These are phyloP conservation scores for Molossus alvarezi DNA, from an alignment of 2,797 vertebrate genomes.

Conservation along the genomic window DNA sequence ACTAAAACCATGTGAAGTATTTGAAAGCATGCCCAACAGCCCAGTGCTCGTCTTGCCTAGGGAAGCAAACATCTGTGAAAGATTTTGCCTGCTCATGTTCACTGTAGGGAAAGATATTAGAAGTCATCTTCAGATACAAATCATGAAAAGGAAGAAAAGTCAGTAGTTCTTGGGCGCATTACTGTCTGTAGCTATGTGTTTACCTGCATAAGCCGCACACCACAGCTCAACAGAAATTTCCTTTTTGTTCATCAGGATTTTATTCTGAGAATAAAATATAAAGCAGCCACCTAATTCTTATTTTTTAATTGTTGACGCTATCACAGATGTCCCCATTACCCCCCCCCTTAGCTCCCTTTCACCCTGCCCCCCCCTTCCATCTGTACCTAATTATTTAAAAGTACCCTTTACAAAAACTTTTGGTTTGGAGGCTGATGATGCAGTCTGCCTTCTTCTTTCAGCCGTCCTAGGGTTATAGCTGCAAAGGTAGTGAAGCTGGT, in stretches of 20 bases:
- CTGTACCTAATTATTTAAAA: not conserved
- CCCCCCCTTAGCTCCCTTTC: not conserved
- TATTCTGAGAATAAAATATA: constrained; percentile 52
- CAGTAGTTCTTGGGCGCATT: not conserved
- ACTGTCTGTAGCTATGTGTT: not conserved
- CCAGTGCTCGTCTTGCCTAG: not conserved
- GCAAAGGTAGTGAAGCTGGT: not conserved
- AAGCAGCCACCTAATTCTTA: not conserved
- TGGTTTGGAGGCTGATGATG: not conserved
- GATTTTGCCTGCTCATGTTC: not conserved
- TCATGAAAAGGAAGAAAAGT: not conserved
- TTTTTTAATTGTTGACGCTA: not conserved
- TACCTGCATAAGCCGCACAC: not conserved
- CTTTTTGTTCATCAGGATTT: not conserved
- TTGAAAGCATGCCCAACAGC: not conserved
- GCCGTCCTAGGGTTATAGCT: not conserved
- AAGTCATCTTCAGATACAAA: constrained; percentile 5
- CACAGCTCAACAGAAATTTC: not conserved
- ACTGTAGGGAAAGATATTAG: not conserved
- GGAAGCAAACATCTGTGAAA: constrained; percentile 34
- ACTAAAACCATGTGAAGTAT: not conserved
- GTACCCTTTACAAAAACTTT: not conserved
- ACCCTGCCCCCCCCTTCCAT: not conserved
- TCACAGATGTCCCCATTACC: not conserved
- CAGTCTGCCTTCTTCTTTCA: not conserved